Conservation (phyloP, 2,797 vertebrate genomes). For the Leptoclinus maculatus region DNA sequence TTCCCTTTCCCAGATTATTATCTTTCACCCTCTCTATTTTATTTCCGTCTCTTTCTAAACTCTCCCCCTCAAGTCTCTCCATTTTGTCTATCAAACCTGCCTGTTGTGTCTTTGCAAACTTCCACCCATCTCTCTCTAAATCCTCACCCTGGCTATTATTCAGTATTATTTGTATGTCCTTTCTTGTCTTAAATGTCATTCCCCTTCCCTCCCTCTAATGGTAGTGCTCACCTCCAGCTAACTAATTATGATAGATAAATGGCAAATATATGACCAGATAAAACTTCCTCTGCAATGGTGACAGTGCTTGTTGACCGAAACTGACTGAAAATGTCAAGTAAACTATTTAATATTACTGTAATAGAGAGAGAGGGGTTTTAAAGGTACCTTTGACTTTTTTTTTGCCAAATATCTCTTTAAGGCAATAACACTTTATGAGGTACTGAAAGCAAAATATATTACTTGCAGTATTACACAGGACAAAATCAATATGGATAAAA, state of each 20-base stretch:
- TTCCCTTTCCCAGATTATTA: conserved; percentile 20
- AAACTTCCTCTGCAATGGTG: conserved; percentile 32
- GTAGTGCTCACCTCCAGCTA: conserved; percentile 34
- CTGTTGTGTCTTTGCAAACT: conserved; percentile 15
- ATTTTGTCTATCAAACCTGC: conserved; percentile 2
- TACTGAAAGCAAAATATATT: conserved; percentile 44
- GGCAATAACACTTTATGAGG: conserved; percentile 38
- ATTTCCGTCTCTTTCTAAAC: conserved; percentile 9
- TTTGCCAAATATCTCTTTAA: conserved; percentile 47
- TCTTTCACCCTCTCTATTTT: conserved; percentile 14
- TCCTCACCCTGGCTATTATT: background rate
- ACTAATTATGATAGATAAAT: conserved; percentile 49
- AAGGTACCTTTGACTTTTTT: conserved; percentile 28
- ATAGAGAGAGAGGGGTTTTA: background rate
- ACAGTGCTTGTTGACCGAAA: conserved; percentile 48
- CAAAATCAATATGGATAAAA: conserved; percentile 60
- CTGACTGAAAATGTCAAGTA: conserved; percentile 52
- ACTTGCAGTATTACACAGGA: conserved; percentile 45
- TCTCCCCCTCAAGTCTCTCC: conserved; percentile 6
- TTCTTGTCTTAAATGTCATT: conserved; percentile 21
- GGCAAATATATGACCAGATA: conserved; percentile 49
- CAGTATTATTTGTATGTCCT: background rate
- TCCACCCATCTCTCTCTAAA: background rate
- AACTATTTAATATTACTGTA: conserved; percentile 37
- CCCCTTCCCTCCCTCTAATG: conserved; percentile 28